Evolutionary conservation across 2,797 vertebrate genomes (phyloP).

Genomic region (Setipinna tenuifilis): DNA sequence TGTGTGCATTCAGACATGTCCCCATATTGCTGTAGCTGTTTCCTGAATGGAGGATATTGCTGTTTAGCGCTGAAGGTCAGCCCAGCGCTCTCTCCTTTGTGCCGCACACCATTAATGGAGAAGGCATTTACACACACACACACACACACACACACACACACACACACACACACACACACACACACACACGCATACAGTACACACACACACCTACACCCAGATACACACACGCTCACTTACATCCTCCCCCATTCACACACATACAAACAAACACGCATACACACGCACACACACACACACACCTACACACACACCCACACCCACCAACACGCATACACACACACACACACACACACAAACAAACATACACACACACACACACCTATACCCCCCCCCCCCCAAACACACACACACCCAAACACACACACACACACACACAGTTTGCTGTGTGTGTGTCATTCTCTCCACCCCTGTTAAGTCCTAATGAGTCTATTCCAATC

Average conservation of each 20-base stretch:
- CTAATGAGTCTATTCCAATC: conserved; percentile 17
- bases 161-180: neutral
- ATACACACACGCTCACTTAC: too few relatives aligned
- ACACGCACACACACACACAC: neutral
- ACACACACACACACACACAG: neutral
- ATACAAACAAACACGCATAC: neutral
- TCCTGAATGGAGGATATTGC: conserved; percentile 11
- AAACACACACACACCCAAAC: neutral
- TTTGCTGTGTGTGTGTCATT: neutral
- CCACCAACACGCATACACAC: neutral
- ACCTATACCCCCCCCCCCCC: neutral
- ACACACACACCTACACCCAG: conserved; percentile 6
- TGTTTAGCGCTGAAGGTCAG: neutral
- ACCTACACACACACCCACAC: too few relatives aligned
- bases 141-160: neutral
- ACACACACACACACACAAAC: neutral
- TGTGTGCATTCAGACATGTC: neutral
- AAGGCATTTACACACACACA: neutral
- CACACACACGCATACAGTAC: neutral
- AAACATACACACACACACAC: neutral
- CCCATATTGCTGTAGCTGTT: neutral
- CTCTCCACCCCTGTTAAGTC: neutral
- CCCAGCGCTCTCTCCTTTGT: neutral
- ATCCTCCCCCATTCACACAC: too few relatives aligned
- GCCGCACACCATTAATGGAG: neutral